These are phyloP conservation scores for Eupsittula cactorum DNA, from an alignment of 2,113 vertebrate genomes.

Conservation along the genomic window DNA sequence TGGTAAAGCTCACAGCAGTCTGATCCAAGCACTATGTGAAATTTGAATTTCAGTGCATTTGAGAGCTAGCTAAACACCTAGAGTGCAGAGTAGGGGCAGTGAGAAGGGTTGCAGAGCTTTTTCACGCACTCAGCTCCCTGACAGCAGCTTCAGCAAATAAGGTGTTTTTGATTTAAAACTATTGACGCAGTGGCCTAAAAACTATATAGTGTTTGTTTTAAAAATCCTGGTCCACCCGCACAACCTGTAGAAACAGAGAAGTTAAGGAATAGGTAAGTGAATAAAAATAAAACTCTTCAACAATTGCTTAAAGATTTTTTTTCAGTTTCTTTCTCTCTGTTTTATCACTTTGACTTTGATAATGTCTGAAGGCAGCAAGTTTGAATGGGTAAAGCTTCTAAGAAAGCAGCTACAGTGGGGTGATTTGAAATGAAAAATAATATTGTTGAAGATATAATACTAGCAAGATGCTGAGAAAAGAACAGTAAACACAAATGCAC, in stretches of 20 bases:
- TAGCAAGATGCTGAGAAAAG: not conserved
- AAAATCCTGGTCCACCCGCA: not conserved
- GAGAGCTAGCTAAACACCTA: not conserved
- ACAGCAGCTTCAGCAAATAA: not conserved
- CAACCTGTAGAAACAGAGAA: not conserved
- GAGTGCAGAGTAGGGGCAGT: rapidly evolving
- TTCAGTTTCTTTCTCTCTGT: not conserved
- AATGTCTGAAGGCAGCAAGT: not conserved
- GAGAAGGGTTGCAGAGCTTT: not conserved
- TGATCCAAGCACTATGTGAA: not conserved
- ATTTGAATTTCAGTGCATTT: not conserved
- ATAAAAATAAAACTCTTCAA: not conserved
- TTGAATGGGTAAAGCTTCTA: not conserved
- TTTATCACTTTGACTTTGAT: not conserved
- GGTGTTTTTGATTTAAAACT: not conserved
- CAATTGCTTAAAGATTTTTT: not conserved
- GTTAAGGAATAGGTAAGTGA: not conserved
- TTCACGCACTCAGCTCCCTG: not conserved
- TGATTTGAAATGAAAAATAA: not conserved
- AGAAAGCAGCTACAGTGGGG: not conserved
- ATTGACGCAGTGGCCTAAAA: not conserved
- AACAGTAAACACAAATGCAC: not conserved
- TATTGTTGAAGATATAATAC: not conserved
- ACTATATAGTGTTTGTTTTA: not conserved
- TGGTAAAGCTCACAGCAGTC: not conserved